A percentile compares a stretch with the other conserved stretches of the same genome.
Conservation (phyloP, 2,113 vertebrate genomes). For the Alligator mississippiensis region DNA sequence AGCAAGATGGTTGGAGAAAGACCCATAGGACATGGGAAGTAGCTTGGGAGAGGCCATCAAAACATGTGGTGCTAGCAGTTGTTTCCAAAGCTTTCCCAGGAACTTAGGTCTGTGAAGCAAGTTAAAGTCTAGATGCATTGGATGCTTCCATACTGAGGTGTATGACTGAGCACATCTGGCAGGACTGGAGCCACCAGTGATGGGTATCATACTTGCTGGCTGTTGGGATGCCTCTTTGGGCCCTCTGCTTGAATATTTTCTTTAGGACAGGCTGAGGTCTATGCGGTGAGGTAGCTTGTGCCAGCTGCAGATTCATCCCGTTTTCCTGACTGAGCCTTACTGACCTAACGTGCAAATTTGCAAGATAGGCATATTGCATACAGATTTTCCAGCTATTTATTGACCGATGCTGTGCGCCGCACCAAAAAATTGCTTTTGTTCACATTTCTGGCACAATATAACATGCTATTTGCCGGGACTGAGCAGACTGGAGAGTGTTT, state of each 20-base stretch:
- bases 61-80: background rate
- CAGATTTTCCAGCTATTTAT: background rate
- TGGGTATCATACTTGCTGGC: background rate
- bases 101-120: background rate
- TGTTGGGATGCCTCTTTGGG: background rate
- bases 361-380: background rate
- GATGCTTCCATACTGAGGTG: background rate
- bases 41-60: background rate
- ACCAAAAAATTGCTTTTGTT: slow-evolving; percentile 23
- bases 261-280: background rate
- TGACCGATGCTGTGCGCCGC: background rate
- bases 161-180: background rate
- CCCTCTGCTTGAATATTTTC: background rate
- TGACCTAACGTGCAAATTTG: background rate
- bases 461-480: slow-evolving; percentile 18
- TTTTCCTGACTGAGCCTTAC: fast-evolving
- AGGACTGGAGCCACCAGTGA: background rate
- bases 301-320: background rate
- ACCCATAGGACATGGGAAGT: background rate
- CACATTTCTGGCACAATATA: background rate
- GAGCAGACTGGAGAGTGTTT: slow-evolving; percentile 8
- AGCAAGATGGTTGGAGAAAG: background rate
- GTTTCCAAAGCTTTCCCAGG: background rate
- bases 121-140: background rate
- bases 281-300: fast-evolving